phyloP scores from a whole-genome alignment of 2,797 vertebrate species.

The Myotis daubentonii region DNA sequence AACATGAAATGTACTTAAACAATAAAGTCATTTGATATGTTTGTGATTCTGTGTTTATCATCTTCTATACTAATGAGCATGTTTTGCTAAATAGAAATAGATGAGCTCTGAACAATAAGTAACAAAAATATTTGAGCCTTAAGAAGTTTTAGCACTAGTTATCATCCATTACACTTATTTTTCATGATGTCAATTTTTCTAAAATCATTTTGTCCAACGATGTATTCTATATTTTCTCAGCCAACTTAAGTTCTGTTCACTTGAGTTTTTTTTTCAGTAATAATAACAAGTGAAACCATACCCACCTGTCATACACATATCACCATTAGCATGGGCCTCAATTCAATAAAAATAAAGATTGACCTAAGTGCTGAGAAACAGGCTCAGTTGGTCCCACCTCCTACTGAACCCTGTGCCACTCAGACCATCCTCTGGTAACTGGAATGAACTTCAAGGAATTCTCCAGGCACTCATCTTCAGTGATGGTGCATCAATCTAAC shows the following conservation, averaged over 20 bases:
- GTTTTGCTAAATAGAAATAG: background rate
- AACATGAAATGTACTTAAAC: background rate
- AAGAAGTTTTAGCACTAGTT: background rate
- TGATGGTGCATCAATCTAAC: constrained; percentile 40
- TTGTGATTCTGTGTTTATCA: background rate
- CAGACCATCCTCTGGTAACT: constrained; percentile 44
- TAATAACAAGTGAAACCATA: background rate
- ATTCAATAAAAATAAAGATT: background rate
- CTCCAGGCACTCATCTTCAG: constrained; percentile 84
- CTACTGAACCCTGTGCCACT: background rate
- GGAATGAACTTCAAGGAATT: constrained; percentile 71
- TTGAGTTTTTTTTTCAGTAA: background rate
- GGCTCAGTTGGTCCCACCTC: background rate
- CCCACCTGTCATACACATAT: background rate
- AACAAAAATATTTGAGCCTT: background rate
- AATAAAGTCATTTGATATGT: background rate
- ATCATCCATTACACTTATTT: background rate
- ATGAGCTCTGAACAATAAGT: background rate
- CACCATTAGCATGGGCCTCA: background rate
- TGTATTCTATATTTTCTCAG: background rate
- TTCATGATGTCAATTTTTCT: background rate
- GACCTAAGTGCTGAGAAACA: background rate
- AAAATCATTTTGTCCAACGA: background rate
- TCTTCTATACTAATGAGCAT: background rate
- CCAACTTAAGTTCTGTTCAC: background rate